A percentile compares a stretch with the other conserved stretches of the same genome.
These are phyloP conservation scores for Eristalis tenax DNA, from an alignment of 2,888 invertebrate species.

Conservation along the genomic window DNA sequence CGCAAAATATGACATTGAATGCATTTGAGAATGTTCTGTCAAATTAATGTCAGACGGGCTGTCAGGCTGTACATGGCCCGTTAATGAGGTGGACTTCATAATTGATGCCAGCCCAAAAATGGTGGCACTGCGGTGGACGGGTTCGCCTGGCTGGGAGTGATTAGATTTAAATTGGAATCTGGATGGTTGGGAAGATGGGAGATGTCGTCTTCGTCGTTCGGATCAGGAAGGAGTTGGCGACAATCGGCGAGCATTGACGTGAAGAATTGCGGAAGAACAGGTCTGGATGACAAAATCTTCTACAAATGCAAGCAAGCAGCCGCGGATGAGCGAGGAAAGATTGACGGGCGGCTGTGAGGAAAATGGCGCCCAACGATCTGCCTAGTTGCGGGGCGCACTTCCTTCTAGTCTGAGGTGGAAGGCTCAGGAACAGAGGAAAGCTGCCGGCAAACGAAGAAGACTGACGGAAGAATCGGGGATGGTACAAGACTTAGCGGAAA, in stretches of 20 bases:
- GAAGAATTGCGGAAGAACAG: background rate
- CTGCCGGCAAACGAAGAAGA: background rate
- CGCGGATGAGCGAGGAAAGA: too few relatives aligned
- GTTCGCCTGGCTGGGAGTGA: background rate
- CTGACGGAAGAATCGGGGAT: background rate
- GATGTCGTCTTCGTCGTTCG: background rate
- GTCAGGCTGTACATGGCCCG: background rate
- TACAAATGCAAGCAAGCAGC: too few relatives aligned
- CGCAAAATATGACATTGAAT: slow-evolving; percentile 62
- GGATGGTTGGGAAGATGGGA: background rate
- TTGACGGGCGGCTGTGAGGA: too few relatives aligned
- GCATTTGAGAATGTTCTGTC: slow-evolving; percentile 59
- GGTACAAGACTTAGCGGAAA: background rate
- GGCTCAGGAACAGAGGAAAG: too few relatives aligned
- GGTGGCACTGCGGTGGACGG: background rate
- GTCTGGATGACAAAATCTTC: background rate
- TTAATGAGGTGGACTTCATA: background rate
- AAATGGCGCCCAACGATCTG: background rate
- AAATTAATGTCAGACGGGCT: slow-evolving; percentile 56
- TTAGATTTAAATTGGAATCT: background rate
- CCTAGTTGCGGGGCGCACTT: too few relatives aligned
- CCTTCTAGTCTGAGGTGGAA: too few relatives aligned
- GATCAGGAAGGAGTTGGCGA: background rate
- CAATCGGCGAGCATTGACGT: background rate
- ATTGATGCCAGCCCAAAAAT: background rate